Evolutionary conservation across 53 echinoderm and acorn worm genomes (phyloP).

Genomic region (Echinometra lucunter): DNA sequence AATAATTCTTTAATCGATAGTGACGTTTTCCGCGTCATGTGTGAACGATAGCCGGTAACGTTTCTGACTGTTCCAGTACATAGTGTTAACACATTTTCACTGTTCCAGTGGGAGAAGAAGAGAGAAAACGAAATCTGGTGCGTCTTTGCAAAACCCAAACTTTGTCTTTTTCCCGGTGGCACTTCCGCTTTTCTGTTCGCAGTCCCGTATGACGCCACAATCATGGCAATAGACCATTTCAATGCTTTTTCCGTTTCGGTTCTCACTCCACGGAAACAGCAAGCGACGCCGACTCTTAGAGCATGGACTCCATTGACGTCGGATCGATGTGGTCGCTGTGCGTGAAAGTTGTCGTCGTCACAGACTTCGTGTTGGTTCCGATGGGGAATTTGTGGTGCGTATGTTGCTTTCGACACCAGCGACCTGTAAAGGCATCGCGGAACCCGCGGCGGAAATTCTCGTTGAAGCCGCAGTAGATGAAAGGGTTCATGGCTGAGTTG

Average conservation of each 20-base stretch:
- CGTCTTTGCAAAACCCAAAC: no score
- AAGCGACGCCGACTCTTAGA: conserved; percentile 2
- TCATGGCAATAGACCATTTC: neutral
- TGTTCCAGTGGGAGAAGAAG: no score
- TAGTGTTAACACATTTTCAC: neutral
- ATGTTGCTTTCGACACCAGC: conserved; percentile 65
- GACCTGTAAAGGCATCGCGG: conserved; percentile 83
- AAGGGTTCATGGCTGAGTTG: conserved; percentile 97
- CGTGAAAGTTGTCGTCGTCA: conserved; percentile 41
- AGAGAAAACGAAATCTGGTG: no score
- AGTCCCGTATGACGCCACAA: neutral
- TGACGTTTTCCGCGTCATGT: no score
- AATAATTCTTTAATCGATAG: no score
- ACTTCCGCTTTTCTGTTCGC: neutral
- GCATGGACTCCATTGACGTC: conserved; percentile 49
- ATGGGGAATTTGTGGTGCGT: neutral
- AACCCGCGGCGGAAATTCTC: conserved; percentile 97
- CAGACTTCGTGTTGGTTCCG: conserved; percentile 34
- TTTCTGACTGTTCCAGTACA: no score
- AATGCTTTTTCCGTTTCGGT: neutral
- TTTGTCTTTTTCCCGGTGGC: neutral
- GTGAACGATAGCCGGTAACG: no score
- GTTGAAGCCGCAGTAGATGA: conserved; percentile 99
- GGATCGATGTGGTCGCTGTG: conserved; percentile 62
- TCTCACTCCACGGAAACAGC: neutral